A percentile compares a stretch with the other conserved stretches of the same genome.
Evolutionary conservation across 2,113 vertebrate species (phyloP).

Genomic region (Agapornis roseicollis): DNA sequence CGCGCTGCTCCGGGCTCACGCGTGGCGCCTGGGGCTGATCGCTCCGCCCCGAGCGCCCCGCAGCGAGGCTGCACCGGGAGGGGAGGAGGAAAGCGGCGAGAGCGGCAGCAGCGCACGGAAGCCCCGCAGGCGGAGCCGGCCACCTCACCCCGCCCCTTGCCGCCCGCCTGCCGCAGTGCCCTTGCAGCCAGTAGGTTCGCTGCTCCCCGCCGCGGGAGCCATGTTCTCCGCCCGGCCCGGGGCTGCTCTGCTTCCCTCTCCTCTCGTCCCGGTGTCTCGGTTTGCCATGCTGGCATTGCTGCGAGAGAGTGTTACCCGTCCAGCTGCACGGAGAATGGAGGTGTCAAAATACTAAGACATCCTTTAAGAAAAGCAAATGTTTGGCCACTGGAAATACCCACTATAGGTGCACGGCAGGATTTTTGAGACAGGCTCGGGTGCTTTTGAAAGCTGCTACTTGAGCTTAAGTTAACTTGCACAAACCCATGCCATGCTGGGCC

Average conservation of each 20-base stretch:
- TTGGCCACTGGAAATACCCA: neutral
- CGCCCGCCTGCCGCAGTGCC: neutral
- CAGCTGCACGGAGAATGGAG: fast-evolving
- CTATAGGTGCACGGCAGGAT: fast-evolving
- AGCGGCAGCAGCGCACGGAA: neutral
- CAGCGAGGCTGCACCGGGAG: neutral
- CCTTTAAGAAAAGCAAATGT: neutral
- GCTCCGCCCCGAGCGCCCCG: neutral
- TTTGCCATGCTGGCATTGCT: neutral
- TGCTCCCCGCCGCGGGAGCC: neutral
- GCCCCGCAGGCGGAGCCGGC: neutral
- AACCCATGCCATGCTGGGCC: fast-evolving
- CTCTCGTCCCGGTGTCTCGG: fast-evolving
- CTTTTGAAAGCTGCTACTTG: neutral
- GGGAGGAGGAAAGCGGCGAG: neutral
- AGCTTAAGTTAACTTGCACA: neutral
- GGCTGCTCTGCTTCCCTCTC: fast-evolving
- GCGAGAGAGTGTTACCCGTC: fast-evolving
- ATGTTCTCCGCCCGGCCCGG: neutral
- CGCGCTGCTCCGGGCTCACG: fast-evolving
- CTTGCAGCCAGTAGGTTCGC: neutral
- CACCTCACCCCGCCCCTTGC: neutral
- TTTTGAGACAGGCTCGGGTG: neutral
- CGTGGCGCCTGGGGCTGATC: no score
- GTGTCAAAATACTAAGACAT: neutral